These are phyloP conservation scores for Ridgeia piscesae DNA, from an alignment of 1,140 invertebrate species.

Conservation along the genomic window DNA sequence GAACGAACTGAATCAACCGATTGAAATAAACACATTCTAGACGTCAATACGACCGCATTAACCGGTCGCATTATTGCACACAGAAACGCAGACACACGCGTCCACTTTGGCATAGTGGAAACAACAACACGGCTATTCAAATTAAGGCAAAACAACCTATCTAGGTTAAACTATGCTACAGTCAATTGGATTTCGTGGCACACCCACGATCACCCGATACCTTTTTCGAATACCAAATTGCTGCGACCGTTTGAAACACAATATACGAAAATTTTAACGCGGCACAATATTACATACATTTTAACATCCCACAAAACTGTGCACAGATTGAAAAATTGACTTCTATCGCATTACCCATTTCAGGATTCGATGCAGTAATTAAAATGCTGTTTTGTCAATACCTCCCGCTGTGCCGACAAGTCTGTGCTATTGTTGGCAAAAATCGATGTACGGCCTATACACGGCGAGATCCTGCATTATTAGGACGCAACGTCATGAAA, in stretches of 20 bases:
- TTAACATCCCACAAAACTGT: background rate
- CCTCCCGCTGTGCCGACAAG: background rate
- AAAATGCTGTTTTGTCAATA: background rate
- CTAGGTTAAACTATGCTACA: too few species aligned
- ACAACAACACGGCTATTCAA: background rate
- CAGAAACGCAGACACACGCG: background rate
- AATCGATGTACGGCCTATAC: background rate
- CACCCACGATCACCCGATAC: too few species aligned
- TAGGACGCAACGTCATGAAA: background rate
- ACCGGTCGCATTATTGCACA: background rate
- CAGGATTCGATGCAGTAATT: background rate
- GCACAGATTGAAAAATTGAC: too few species aligned
- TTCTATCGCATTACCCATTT: background rate
- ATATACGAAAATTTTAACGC: too few species aligned
- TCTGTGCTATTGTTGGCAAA: background rate
- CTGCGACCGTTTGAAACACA: too few species aligned
- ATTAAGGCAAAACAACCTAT: background rate
- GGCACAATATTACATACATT: too few species aligned
- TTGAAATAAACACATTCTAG: background rate
- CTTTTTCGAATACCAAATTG: too few species aligned
- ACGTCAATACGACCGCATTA: too few species aligned
- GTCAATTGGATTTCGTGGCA: too few species aligned
- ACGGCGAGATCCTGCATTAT: background rate
- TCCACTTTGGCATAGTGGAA: background rate
- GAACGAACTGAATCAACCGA: background rate